Evolutionary conservation across 2,797 vertebrate genomes (phyloP).

Genomic region (Synaphobranchus kaupii): DNA sequence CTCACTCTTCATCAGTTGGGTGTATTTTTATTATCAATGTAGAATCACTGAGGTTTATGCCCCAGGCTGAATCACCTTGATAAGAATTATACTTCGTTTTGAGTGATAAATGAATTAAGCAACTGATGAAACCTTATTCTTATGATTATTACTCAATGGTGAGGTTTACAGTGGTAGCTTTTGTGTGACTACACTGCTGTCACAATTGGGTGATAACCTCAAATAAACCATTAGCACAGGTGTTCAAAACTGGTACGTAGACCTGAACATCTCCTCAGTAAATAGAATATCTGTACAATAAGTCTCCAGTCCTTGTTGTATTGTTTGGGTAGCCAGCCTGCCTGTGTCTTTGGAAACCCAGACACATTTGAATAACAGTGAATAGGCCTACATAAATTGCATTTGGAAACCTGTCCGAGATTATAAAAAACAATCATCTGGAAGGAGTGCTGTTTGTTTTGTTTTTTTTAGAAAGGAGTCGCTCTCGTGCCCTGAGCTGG

Average conservation of each 20-base stretch:
- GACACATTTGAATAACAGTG: conserved; percentile 7
- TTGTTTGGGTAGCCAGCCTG: conserved; percentile 53
- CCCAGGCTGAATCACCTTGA: neutral
- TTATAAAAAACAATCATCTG: neutral
- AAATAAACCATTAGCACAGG: conserved; percentile 56
- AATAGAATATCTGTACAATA: neutral
- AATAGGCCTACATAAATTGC: neutral
- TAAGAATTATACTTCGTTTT: neutral
- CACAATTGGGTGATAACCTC: conserved; percentile 60
- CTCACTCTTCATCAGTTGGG: neutral
- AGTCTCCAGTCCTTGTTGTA: conserved; percentile 61
- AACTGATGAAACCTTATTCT: neutral
- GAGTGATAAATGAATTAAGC: neutral
- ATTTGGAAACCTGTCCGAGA: conserved; percentile 18
- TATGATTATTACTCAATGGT: conserved; percentile 46
- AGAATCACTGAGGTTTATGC: neutral
- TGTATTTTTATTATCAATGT: neutral
- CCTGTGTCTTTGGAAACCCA: conserved; percentile 58
- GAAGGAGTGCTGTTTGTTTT: neutral
- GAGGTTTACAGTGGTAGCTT: conserved; percentile 53
- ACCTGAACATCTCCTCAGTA: neutral
- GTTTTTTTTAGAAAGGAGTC: neutral
- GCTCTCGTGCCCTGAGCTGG: neutral
- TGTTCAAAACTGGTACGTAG: neutral
- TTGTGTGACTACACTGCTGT: conserved; percentile 55